Conservation (phyloP, 2,113 vertebrate species). For the Grus americana region DNA sequence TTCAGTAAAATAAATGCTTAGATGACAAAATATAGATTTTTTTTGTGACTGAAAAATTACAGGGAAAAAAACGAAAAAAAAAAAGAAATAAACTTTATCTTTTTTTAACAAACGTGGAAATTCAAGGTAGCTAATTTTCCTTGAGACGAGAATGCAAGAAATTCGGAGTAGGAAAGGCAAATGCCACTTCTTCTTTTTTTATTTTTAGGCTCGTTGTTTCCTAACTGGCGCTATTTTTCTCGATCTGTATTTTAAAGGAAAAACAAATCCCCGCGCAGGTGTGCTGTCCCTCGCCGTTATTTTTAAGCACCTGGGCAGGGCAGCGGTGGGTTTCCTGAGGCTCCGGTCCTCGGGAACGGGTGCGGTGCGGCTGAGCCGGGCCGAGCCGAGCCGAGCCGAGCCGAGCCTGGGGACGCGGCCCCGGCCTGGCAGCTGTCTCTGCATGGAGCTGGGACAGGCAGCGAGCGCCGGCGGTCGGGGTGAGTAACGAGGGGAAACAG, state of each 20-base stretch:
- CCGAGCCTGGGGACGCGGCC: not conserved
- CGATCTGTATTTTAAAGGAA: not conserved
- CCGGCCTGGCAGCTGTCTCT: slow-evolving; percentile 83
- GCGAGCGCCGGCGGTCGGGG: slow-evolving; percentile 73
- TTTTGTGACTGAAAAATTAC: slow-evolving; percentile 78
- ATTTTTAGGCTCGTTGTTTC: not conserved
- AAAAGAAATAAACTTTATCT: slow-evolving; percentile 82
- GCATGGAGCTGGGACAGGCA: slow-evolving; percentile 72
- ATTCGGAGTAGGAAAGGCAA: not conserved
- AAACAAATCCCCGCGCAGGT: not conserved
- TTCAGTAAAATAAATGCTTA: slow-evolving; percentile 84
- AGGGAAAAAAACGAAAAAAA: not conserved
- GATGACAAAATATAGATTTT: slow-evolving; percentile 76
- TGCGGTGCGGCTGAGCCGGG: not conserved
- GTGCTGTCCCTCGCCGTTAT: not conserved
- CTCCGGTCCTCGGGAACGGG: not conserved
- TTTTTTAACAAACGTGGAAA: slow-evolving; percentile 79
- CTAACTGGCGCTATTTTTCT: not conserved
- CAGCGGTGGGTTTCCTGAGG: not conserved
- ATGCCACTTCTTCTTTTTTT: not conserved
- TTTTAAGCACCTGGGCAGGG: not conserved
- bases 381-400: not conserved
- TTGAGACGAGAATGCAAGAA: not conserved
- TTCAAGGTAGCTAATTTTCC: slow-evolving; percentile 74
- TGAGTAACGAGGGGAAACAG: slow-evolving; percentile 69